Percentiles rank a stretch among this genome's conserved stretches.
Conservation (phyloP, 2,797 vertebrate genomes). For the Pterois miles region DNA sequence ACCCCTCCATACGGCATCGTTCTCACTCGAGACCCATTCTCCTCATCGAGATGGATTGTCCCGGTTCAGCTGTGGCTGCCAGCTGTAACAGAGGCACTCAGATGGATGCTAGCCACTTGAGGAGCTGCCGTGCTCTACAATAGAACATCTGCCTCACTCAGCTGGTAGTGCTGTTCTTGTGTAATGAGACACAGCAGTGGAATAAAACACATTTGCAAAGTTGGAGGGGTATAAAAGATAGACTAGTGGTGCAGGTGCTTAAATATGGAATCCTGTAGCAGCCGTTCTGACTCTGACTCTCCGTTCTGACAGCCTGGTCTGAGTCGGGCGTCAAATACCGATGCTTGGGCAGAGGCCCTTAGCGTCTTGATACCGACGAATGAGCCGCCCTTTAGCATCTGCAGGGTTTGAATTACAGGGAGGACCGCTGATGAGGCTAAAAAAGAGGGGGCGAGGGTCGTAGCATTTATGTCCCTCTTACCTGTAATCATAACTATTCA, state of each 20-base stretch:
- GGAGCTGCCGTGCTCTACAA: conserved; percentile 70
- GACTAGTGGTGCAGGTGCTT: conserved; percentile 48
- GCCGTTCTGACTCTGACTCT: not conserved
- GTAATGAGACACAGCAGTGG: conserved; percentile 73
- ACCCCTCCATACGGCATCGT: conserved; percentile 20
- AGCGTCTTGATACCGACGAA: not conserved
- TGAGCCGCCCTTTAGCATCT: not conserved
- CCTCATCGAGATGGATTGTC: conserved; percentile 66
- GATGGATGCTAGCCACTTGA: conserved; percentile 77
- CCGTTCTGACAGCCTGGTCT: not conserved
- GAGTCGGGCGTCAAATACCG: not conserved
- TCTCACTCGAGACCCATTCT: conserved; percentile 52
- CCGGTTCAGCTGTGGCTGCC: conserved; percentile 64
- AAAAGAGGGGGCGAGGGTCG: too few relatives aligned
- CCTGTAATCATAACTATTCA: too few relatives aligned
- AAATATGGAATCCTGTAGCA: conserved; percentile 41
- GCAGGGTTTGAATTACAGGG: too few relatives aligned
- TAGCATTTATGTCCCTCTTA: too few relatives aligned
- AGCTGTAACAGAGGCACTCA: conserved; percentile 66
- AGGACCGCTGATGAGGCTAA: too few relatives aligned
- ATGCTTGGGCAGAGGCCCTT: not conserved
- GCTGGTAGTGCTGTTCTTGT: conserved; percentile 71
- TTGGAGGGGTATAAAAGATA: conserved; percentile 23
- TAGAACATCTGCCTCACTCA: conserved; percentile 79
- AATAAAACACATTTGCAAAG: conserved; percentile 69